Base-by-base conservation (phyloP, 23 tunicate species). In the Ciona savignyi region DNA sequence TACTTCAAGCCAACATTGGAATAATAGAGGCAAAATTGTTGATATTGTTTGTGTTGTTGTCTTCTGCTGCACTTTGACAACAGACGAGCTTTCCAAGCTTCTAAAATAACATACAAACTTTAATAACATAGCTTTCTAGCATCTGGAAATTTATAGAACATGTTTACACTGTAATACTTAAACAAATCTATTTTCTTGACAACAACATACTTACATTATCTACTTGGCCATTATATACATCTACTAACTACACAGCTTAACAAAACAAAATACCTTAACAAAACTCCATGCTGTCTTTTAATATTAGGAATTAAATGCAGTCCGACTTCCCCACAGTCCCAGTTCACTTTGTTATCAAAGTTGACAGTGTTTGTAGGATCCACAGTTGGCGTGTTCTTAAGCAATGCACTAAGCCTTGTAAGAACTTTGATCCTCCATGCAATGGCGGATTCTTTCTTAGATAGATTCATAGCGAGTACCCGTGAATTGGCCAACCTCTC, bases 371-470 rank as follows among this genome's bases (percentile, higher is more conserved):
- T 63, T 9, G 4, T 63, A 9, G 15, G 6, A 11, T 25, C 67
- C 28, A 9, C 24, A 63, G 24, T 4, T 9, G 28, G 22, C 28
- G 15, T 22, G 15, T 26, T 72, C 6, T 72, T 66, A 6, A 88
- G 70, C 78, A 88, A 34, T 0, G 66, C n/a, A 2, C 68, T 33
- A 15, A 88, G 49, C n/a, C 81, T 77, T 25, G 73, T 27, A 65
- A 88, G 71, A 67, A 88, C 75, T 72, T 79, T 32, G 35, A 67
- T 72, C 28, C 96, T 61, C 96, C 96, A 88, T 0, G 63, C 23
- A 24, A 82, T 30, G 0, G 87, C 81, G 11, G 96, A 74, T 63
- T 88, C 96, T 61, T 88, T 82, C 25, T 77, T 88, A 15, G 96
- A 77, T 30, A 82, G 65, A 4, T 78, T 82, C 77, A 80, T 82